Evolutionary conservation across 2,888 invertebrate species (phyloP).

Genomic region (Abrostola triplasia): DNA sequence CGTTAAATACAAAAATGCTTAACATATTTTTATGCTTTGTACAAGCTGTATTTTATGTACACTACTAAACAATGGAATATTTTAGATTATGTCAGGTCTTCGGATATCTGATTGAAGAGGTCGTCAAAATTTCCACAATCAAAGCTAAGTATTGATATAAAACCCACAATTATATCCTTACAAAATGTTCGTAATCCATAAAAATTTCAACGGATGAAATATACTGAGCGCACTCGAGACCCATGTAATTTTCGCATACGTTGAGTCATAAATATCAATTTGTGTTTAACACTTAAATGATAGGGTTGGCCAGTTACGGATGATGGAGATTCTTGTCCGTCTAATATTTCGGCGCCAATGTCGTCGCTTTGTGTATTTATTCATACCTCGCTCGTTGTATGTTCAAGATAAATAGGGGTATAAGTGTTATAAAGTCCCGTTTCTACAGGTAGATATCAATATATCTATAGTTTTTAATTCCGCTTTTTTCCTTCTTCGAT

Average conservation of each 20-base stretch:
- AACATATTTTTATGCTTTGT: neutral
- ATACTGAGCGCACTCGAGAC: slow-evolving; percentile 57
- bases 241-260: slow-evolving; percentile 71
- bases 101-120: neutral
- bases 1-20: slow-evolving; percentile 11
- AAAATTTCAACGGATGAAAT: slow-evolving; percentile 42
- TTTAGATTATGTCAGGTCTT: too few species aligned
- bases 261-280: slow-evolving; percentile 77
- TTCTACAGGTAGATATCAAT: too few species aligned
- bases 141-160: neutral
- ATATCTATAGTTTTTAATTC: too few species aligned
- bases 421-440: neutral
- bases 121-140: neutral
- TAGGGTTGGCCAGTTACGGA: slow-evolving; percentile 63
- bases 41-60: neutral
- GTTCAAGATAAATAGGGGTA: slow-evolving; percentile 20
- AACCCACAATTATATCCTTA: slow-evolving; percentile 19
- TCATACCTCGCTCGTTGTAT: slow-evolving; percentile 13
- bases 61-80: too few species aligned
- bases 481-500: too few species aligned
- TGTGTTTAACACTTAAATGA: slow-evolving; percentile 70
- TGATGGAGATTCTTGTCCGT: slow-evolving; percentile 64
- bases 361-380: slow-evolving; percentile 27
- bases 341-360: slow-evolving; percentile 65
- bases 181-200: slow-evolving; percentile 40